Conservation (phyloP, 2,888 invertebrate genomes). For the Monochamus alternatus region DNA sequence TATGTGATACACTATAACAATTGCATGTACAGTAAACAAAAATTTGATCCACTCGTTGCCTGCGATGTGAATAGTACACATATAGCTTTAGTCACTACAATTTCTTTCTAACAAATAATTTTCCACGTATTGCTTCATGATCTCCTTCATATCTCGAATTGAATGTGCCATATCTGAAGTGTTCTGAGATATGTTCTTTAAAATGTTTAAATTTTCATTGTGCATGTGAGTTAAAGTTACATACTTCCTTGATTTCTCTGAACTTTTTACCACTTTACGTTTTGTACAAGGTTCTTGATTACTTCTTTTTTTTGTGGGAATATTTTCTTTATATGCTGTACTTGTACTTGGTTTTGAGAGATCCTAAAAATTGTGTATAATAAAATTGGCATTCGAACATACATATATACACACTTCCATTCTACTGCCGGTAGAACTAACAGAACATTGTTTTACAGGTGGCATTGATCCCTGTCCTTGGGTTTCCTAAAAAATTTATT, state of each 20-base stretch:
- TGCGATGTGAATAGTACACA: too few species aligned
- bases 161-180: background rate
- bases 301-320: background rate
- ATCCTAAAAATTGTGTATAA: background rate
- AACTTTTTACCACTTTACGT: background rate
- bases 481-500: too few species aligned
- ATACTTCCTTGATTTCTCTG: background rate
- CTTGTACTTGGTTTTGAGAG: background rate
- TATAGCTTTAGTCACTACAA: too few species aligned
- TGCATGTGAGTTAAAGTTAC: background rate
- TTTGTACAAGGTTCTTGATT: background rate
- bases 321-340: background rate
- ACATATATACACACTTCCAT: too few species aligned
- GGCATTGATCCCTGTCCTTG: too few species aligned
- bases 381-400: too few species aligned
- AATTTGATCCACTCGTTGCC: too few species aligned
- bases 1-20: too few species aligned
- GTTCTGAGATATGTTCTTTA: background rate
- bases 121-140: background rate
- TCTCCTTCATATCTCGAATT: background rate
- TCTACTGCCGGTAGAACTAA: too few species aligned
- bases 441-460: too few species aligned
- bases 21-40: too few species aligned
- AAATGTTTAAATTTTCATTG: background rate
- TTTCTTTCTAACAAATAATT: background rate